Base-by-base conservation (phyloP, 2,113 vertebrate species). In the Macrotis lagotis region DNA sequence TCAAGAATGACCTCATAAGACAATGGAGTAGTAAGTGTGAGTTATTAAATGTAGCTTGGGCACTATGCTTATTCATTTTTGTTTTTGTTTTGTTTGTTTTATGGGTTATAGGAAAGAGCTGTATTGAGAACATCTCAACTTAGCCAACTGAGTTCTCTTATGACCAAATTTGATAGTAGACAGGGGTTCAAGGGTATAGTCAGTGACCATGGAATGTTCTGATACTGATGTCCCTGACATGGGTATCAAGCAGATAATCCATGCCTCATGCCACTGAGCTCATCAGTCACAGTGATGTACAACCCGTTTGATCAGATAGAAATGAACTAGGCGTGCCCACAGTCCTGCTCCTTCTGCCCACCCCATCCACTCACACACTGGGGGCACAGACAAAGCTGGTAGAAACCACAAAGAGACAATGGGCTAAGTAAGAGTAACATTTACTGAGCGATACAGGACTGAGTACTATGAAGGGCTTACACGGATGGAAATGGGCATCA, bases 371-470 rank as follows among this genome's bases (percentile, higher is more conserved):
- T 3, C 89, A 91, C 24, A 11, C 28, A 2, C 0, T 0, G 5
- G n/a, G 28, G 25, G 88, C 92, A 83, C 91, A 3, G 31, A 2
- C 28, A 8, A 5, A 3, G 50, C 49, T 51, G 94, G 95, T 91
- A 98, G 50, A 98, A 92, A 98, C 94, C 91, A 98, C 97, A 96
- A n/a, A 50, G 50, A 98, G 97, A 95, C 97, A 22, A 6, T 90
- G 0, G 0, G 88, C 95, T 98, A 98, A 0, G 24, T 98, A 98
- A 98, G 98, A 97, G 98, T 98, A 98, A 98, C 97, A 96, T 99
- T 99, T 99, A 99, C 98, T 99, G 98, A 98, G 97, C 95, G 95
- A 98, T 98, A 99, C 98, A 98, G 98, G 98, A 98, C 98, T 98
- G 98, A 98, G 92, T 98, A 98, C 98, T 98, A 98, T 98, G 98